Evolutionary conservation across 1,140 invertebrate species (phyloP).

Genomic region (Aplysia californica): DNA sequence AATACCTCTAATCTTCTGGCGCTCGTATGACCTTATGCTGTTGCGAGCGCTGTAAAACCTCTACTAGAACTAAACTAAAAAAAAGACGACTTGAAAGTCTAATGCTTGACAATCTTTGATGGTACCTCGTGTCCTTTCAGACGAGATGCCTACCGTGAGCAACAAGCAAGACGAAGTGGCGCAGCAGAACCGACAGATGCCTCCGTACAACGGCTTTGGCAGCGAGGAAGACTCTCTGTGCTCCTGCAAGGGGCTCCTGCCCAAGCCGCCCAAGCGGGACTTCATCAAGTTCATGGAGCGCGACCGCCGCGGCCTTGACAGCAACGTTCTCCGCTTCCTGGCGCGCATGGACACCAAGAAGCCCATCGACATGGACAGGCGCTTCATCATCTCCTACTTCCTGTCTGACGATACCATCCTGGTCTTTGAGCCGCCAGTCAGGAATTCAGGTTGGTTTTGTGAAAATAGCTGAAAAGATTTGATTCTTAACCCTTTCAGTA

Average conservation of each 20-base stretch:
- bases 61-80: no score
- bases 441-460: constrained; percentile 78
- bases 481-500: no score
- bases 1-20: no score
- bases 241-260: constrained; percentile 63
- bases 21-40: no score
- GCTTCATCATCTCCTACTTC: constrained; percentile 86
- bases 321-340: constrained; percentile 82
- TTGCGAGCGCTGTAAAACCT: no score
- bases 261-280: constrained; percentile 66
- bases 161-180: constrained; percentile 42
- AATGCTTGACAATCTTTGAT: no score
- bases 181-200: constrained; percentile 35
- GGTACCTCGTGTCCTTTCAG: constrained; percentile 45
- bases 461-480: no score
- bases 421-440: constrained; percentile 79
- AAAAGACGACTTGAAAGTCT: no score
- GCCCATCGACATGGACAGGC: constrained; percentile 75
- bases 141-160: constrained; percentile 52
- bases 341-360: constrained; percentile 80
- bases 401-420: constrained; percentile 86
- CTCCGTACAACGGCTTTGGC: constrained; percentile 69
- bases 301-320: constrained; percentile 76
- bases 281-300: constrained; percentile 69
- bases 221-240: constrained; percentile 68